Evolutionary conservation across 2,888 invertebrate species (phyloP), one percentile per base, ranked within the genome.

Genomic region (Achlya flavicornis): DNA sequence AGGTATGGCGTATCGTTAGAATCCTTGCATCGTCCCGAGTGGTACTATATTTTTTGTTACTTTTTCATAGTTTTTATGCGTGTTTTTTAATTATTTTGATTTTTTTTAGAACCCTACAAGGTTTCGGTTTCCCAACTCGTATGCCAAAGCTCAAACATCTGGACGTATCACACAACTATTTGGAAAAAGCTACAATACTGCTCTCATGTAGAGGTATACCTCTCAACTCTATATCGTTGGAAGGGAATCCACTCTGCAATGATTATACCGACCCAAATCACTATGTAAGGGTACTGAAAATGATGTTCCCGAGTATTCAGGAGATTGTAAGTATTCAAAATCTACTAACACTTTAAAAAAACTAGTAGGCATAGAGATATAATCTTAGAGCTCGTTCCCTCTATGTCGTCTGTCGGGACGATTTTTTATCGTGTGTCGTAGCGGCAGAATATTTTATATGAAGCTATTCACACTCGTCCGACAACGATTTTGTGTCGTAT

Each of bases 231-330:
- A 77, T 97, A 10, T 88, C 85, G 69, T 81, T 97, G 41, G 96
- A 96, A 75, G 96, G 95, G 0, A 97, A 97, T 88, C 96, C 96
- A 0, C 74, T 97, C 0, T 96, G 97, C 79, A 94, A 94, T 62
- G 95, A 95, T 74, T 96, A 95, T 76, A 93, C 87, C 0, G 95
- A 95, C 63, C 91, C 95, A 0, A 83, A 88, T 0, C 88, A 94
- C 4, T 97, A 97, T 79, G 87, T 96, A 14, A 94, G 94, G 59
- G 91, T 93, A 1, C 78, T 94, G 0, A 93, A 83, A 68, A 87
- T 89, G 72, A 87, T 95, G 67, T 96, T 95, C 73, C 94, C 95
- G 0, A 78, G 85, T 58, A 68, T 96, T 57, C 81, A 74, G 53
- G 91, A 91, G 72, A 81, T 96, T 72, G 95, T 95, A 78, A 92